These are phyloP conservation scores for Portunus trituberculatus DNA, from an alignment of 1,140 invertebrate species.

Conservation along the genomic window DNA sequence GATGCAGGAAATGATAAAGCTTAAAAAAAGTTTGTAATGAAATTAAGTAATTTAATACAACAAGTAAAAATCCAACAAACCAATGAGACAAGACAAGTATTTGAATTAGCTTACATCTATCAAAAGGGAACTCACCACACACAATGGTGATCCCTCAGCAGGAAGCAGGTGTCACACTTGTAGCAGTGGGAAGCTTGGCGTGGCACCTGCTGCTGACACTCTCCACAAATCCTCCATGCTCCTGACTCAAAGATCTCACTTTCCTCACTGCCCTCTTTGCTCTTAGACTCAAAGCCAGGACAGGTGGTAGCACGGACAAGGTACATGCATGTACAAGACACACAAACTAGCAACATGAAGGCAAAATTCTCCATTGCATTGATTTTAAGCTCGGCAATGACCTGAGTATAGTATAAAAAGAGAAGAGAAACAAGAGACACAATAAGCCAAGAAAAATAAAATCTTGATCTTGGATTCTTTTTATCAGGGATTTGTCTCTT, in stretches of 20 bases:
- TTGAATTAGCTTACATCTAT: too few relatives aligned
- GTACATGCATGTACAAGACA: slow-evolving; percentile 61
- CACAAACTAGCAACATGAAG: slow-evolving; percentile 39
- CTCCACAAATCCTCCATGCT: slow-evolving; percentile 66
- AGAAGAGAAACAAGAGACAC: slow-evolving; percentile 45
- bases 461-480: slow-evolving; percentile 56
- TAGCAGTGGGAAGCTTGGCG: slow-evolving; percentile 64
- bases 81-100: too few relatives aligned
- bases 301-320: slow-evolving; percentile 64
- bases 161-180: slow-evolving; percentile 63
- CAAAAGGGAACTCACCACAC: slow-evolving; percentile 44
- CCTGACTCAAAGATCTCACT: slow-evolving; percentile 66
- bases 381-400: slow-evolving; percentile 63
- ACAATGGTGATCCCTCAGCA: slow-evolving; percentile 69
- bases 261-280: slow-evolving; percentile 29
- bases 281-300: slow-evolving; percentile 65
- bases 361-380: slow-evolving; percentile 57
- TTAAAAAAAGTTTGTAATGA: too few relatives aligned
- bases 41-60: too few relatives aligned
- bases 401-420: slow-evolving; percentile 63
- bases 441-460: slow-evolving; percentile 60
- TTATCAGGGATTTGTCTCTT: background rate
- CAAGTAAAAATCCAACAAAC: too few relatives aligned
- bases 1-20: too few relatives aligned
- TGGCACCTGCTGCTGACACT: slow-evolving; percentile 64